phyloP scores from a whole-genome alignment of 1,140 invertebrate species.

The Halyomorpha halys region DNA sequence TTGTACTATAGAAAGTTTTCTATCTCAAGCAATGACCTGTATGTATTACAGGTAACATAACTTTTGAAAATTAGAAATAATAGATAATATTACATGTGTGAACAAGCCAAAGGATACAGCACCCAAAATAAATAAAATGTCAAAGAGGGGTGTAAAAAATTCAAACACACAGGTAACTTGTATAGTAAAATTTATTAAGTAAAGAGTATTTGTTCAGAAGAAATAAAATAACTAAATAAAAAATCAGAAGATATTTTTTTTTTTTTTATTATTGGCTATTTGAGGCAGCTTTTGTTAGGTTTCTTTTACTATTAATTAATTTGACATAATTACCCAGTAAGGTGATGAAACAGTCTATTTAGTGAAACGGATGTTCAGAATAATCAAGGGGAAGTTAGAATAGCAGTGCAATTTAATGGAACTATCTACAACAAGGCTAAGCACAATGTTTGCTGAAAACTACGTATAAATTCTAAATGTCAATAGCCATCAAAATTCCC shows the following conservation, averaged over 20 bases:
- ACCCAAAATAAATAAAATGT: too few species aligned
- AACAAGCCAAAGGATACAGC: too few species aligned
- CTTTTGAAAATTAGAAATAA: too few species aligned
- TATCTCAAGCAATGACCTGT: too few species aligned
- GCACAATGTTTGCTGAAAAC: background rate
- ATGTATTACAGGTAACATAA: too few species aligned
- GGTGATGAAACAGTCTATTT: background rate
- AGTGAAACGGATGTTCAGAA: too few species aligned
- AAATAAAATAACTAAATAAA: background rate
- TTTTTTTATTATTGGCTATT: slow-evolving; percentile 8
- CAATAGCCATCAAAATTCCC: background rate
- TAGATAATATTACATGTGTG: too few species aligned
- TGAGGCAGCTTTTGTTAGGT: background rate
- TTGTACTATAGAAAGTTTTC: too few species aligned
- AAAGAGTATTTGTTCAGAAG: background rate
- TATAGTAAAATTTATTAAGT: too few species aligned
- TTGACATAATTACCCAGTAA: background rate
- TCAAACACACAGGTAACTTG: too few species aligned
- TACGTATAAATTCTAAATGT: slow-evolving; percentile 6
- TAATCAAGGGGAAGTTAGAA: background rate
- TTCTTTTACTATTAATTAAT: slow-evolving; percentile 2
- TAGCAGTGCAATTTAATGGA: background rate
- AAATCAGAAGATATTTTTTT: background rate
- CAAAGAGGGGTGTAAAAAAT: too few species aligned
- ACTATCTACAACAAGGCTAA: slow-evolving; percentile 9